Evolutionary conservation across 2,113 vertebrate species (phyloP).

Genomic region (Odocoileus virginianus): DNA sequence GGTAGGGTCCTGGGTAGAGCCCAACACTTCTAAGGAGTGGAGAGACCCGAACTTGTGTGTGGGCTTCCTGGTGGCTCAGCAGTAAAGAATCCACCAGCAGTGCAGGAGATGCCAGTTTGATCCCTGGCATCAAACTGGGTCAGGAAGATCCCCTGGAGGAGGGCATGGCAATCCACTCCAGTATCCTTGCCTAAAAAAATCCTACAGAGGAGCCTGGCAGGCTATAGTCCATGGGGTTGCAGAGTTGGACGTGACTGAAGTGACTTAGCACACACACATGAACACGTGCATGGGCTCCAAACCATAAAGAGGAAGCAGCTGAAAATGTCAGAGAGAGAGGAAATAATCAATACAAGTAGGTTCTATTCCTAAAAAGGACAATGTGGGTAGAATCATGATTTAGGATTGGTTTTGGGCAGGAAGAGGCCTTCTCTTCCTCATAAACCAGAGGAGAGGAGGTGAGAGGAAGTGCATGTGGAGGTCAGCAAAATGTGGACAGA

Average conservation of each 20-base stretch:
- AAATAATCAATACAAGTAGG: background rate
- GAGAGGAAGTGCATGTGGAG: background rate
- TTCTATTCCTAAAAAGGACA: background rate
- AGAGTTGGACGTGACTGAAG: background rate
- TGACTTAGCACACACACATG: background rate
- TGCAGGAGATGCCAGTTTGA: background rate
- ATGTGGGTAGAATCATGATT: background rate
- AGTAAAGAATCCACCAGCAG: background rate
- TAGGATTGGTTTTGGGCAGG: background rate
- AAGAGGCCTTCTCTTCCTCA: background rate
- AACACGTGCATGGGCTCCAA: background rate
- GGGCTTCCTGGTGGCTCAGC: background rate
- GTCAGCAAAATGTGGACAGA: background rate
- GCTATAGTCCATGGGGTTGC: background rate
- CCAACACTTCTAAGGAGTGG: background rate
- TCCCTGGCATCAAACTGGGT: background rate
- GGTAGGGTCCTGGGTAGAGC: background rate
- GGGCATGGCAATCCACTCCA: background rate
- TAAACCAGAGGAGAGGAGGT: background rate
- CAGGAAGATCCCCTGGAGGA: background rate
- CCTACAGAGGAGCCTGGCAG: background rate
- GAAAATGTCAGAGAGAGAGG: background rate
- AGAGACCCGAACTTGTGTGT: background rate
- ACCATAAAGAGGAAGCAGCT: background rate
- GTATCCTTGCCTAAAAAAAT: background rate